Base-by-base conservation (phyloP, 2,888 invertebrate species). In the Teinopalpus imperialis region DNA sequence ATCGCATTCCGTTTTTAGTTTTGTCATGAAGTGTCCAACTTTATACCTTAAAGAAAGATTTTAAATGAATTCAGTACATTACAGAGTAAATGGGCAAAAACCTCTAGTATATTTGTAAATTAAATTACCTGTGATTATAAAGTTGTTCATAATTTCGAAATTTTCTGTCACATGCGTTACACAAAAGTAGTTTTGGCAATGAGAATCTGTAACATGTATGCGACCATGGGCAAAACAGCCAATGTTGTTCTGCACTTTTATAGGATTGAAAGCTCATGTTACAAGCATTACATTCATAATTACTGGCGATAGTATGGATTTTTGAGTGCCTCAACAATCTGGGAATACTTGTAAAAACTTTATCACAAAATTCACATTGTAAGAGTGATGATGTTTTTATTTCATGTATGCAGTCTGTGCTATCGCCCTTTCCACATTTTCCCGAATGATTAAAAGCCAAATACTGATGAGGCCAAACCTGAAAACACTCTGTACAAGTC, bases 221-320 rank as follows among this genome's bases (percentile, higher is more conserved):
- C 27, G 81, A 50, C 86, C 87, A 88, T 16, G 76, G 71, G 51
- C 89, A 89, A 13, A 64, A 37, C 2, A 66, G 43, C 87, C 88
- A 89, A 52, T 89, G 89, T 40, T 80, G 75, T 53, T 86, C 80
- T 9, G 81, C 87, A 31, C 54, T 60, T 59, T 75, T 81, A 52
- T 80, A 89, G 12, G 81, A 82, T 7, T 59, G 43, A 57, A 89
- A 89, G 26, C 66, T 53, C 31, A 73, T 63, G 45, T 69, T 66
- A 51, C 89, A 89, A 51, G 90, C 90, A 45, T 85, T 85, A 65
- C 94, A 94, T 63, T 91, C 90, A 71, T 93, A 93, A 63, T 92
- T 92, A 65, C 90, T 91, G 54, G 90, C 89, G n/a, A 91, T 91
- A 1, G 90, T 91, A 74, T 94, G 94, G 23, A 61, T 59, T 59